These are phyloP conservation scores for Piprites chloris DNA, from an alignment of 2,113 vertebrate genomes.

Conservation along the genomic window DNA sequence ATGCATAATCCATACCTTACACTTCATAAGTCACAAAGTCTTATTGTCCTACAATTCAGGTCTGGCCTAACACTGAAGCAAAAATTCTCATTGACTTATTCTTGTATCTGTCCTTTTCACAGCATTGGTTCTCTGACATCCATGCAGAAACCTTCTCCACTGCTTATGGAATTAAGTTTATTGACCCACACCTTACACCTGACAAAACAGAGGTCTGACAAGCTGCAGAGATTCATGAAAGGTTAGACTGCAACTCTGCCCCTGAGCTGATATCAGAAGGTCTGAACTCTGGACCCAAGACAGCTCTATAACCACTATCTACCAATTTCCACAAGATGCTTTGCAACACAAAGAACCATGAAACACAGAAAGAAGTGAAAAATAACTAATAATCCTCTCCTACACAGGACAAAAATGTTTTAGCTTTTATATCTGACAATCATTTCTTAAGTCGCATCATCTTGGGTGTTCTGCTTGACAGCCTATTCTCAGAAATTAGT, in stretches of 20 bases:
- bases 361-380: not conserved
- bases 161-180: not conserved
- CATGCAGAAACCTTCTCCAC: not conserved
- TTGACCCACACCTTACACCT: not conserved
- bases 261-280: not conserved
- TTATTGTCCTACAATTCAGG: not conserved
- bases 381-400: not conserved
- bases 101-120: not conserved
- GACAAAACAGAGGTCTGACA: not conserved
- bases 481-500: not conserved
- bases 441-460: not conserved
- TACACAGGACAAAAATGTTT: not conserved
- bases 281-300: not conserved
- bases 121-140: not conserved
- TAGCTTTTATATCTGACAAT: not conserved
- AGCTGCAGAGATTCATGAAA: not conserved
- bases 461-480: not conserved
- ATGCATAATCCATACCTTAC: not conserved
- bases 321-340: not conserved
- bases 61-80: not conserved
- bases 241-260: not conserved
- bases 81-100: not conserved
- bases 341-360: not conserved
- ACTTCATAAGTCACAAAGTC: not conserved
- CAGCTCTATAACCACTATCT: not conserved